Evolutionary conservation across 2,888 invertebrate genomes (phyloP).

Genomic region (Diplolepis rosae): DNA sequence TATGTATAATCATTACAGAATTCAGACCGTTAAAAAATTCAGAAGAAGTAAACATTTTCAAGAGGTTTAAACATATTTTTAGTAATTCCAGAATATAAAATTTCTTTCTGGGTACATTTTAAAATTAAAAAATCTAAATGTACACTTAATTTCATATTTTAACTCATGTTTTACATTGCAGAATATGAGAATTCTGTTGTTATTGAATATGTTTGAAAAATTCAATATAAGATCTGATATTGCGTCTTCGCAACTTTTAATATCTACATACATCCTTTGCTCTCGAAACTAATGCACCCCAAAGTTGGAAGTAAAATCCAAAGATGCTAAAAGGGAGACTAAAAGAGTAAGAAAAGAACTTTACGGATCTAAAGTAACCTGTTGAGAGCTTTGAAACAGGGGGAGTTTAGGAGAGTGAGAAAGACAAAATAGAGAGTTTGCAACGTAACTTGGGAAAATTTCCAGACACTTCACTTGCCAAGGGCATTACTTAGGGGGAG

Average conservation of each 20-base stretch:
- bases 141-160: too few species aligned
- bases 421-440: conserved; percentile 56
- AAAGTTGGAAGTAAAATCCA: conserved; percentile 21
- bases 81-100: too few species aligned
- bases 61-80: too few species aligned
- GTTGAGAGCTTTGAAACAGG: conserved; percentile 58
- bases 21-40: too few species aligned
- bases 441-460: conserved; percentile 61
- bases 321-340: conserved; percentile 21
- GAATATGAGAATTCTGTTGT: conserved; percentile 38
- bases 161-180: too few species aligned
- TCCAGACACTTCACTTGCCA: conserved; percentile 54
- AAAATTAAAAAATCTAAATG: too few species aligned
- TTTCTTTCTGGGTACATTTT: too few species aligned
- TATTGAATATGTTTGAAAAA: neutral
- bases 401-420: conserved; percentile 9
- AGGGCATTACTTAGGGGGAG: conserved; percentile 57
- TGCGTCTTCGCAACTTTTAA: neutral
- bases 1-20: too few species aligned
- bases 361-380: conserved; percentile 56
- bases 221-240: neutral
- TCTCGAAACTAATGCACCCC: conserved; percentile 15
- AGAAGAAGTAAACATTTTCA: too few species aligned
- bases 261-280: conserved; percentile 21
- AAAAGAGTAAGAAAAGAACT: conserved; percentile 15